These are phyloP conservation scores for Micromys minutus DNA, from an alignment of 2,113 vertebrate genomes.

Conservation along the genomic window DNA sequence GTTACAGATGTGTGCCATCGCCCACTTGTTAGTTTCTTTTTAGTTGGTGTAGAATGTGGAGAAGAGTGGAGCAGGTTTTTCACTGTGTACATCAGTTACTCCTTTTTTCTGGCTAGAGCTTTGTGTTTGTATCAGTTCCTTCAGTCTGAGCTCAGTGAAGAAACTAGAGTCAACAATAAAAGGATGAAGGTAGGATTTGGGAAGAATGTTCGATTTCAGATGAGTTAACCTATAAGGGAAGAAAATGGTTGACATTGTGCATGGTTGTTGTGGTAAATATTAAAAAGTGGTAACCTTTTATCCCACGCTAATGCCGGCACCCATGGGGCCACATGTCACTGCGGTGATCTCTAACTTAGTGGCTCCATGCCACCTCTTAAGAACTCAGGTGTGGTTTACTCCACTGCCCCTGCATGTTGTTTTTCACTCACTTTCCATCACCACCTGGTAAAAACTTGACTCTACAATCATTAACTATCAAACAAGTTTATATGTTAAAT, in stretches of 20 bases:
- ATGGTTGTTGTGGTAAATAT: no score
- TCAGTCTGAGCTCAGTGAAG: conserved; percentile 18
- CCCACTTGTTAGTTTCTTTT: not conserved
- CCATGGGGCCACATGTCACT: no score
- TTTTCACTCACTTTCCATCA: no score
- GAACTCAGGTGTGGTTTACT: no score
- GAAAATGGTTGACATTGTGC: not conserved
- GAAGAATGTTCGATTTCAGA: conserved; percentile 27
- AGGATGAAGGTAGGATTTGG: not conserved
- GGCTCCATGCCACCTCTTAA: no score
- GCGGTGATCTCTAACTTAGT: no score
- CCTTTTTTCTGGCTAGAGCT: not conserved
- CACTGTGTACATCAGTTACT: not conserved
- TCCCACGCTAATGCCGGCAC: no score
- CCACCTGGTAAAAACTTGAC: no score
- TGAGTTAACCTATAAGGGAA: not conserved
- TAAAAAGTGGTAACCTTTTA: no score
- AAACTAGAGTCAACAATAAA: not conserved
- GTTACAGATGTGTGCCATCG: not conserved
- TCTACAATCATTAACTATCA: no score
- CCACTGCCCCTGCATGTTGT: no score
- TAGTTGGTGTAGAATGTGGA: not conserved
- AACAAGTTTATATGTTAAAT: no score
- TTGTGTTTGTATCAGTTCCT: not conserved
- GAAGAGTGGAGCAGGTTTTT: not conserved